Evolutionary conservation across 37 sponge, comb jelly and placozoan species (phyloP).

Genomic region (Spongilla lacustris): DNA sequence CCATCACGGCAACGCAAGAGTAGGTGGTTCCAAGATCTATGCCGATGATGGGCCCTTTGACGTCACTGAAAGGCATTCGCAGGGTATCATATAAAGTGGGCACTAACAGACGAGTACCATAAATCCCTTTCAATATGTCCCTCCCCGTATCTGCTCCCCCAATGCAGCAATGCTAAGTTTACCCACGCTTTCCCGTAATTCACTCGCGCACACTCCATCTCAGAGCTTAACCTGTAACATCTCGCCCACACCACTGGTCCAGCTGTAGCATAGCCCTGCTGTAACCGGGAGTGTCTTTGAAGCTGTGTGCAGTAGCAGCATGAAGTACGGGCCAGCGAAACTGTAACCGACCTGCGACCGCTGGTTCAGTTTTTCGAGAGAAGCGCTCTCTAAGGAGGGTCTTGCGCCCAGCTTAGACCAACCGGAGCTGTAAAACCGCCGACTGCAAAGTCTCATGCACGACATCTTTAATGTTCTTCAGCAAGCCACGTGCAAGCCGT

Average conservation of each 20-base stretch:
- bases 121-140: not conserved
- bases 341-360: not conserved
- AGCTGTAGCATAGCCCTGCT: not conserved
- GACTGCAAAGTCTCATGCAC: not conserved
- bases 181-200: too few species aligned
- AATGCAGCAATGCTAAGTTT: too few species aligned
- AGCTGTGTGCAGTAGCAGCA: not conserved
- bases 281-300: not conserved
- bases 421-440: not conserved
- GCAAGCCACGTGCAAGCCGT: not conserved
- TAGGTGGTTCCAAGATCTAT: slow-evolving; percentile 99
- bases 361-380: not conserved
- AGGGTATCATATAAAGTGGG: too few species aligned
- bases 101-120: not conserved
- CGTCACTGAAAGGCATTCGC: slow-evolving; percentile 19
- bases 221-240: not conserved
- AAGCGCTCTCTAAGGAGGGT: not conserved
- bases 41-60: slow-evolving; percentile 91
- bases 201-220: not conserved
- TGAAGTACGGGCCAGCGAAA: not conserved
- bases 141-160: too few species aligned
- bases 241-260: not conserved
- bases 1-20: slow-evolving; percentile 99
- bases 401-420: not conserved
- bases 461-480: not conserved